phyloP scores from a whole-genome alignment of 2,113 vertebrate species.

The Eudyptes chrysolophus region DNA sequence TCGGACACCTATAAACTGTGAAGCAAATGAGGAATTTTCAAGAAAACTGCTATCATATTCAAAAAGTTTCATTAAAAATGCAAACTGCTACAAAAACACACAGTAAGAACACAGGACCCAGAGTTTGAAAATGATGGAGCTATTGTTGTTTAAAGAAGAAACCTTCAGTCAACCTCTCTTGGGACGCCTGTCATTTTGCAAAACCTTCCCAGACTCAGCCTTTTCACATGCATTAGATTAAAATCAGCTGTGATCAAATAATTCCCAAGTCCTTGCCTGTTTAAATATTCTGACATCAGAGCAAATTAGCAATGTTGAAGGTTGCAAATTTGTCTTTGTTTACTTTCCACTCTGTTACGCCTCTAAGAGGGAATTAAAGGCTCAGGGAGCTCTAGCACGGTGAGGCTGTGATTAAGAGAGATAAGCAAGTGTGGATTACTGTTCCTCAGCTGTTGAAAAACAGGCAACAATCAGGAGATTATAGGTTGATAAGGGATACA shows the following conservation, averaged over 20 bases:
- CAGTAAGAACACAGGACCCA: background rate
- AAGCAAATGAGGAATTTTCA: conserved; percentile 30
- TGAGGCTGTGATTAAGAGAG: conserved; percentile 81
- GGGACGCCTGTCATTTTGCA: conserved; percentile 74
- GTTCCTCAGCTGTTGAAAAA: conserved; percentile 79
- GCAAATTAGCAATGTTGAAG: conserved; percentile 83
- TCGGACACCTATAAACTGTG: background rate
- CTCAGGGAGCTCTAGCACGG: conserved; percentile 73
- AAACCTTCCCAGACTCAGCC: conserved; percentile 67
- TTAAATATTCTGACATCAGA: conserved; percentile 86
- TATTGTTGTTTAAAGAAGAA: conserved; percentile 73
- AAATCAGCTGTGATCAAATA: conserved; percentile 79
- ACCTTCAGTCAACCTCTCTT: conserved; percentile 68
- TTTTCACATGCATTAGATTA: conserved; percentile 79
- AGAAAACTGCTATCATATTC: background rate
- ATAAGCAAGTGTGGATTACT: conserved; percentile 81
- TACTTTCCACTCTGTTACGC: conserved; percentile 82
- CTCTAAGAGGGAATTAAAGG: conserved; percentile 84
- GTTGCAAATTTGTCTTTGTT: conserved; percentile 83
- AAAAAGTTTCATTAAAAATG: conserved; percentile 11
- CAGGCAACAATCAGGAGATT: conserved; percentile 79
- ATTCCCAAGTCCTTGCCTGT: conserved; percentile 75
- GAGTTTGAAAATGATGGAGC: conserved; percentile 65
- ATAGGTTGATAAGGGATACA: conserved; percentile 74
- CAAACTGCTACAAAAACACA: background rate